A percentile compares a stretch with the other conserved stretches of the same genome.
phyloP scores from a whole-genome alignment of 2,797 vertebrate species.

The Cuniculus paca region DNA sequence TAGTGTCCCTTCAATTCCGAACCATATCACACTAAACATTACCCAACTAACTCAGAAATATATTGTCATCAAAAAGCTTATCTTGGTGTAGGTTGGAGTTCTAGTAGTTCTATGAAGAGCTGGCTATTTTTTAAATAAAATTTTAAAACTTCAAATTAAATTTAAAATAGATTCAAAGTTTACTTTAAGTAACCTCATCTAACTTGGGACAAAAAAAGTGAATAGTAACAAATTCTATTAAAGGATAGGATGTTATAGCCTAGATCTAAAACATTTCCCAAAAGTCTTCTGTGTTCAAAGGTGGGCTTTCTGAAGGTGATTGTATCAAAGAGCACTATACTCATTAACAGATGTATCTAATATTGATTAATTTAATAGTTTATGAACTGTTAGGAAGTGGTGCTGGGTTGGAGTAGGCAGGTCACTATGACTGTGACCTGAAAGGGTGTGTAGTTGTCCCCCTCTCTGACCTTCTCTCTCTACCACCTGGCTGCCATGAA shows the following conservation, averaged over 20 bases:
- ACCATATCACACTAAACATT: background rate
- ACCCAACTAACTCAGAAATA: background rate
- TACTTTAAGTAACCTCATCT: conserved; percentile 37
- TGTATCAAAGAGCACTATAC: background rate
- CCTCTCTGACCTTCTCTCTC: background rate
- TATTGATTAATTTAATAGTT: background rate
- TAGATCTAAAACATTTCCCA: background rate
- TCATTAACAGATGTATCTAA: background rate
- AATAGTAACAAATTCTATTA: conserved; percentile 16
- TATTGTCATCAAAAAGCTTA: conserved; percentile 32
- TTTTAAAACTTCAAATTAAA: background rate
- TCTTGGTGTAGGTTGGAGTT: background rate
- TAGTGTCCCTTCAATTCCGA: background rate
- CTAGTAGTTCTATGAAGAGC: conserved; percentile 36
- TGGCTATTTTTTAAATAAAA: background rate
- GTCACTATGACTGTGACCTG: background rate
- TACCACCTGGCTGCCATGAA: background rate
- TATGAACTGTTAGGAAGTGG: background rate
- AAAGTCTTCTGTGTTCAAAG: background rate
- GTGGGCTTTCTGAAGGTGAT: background rate
- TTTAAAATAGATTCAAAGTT: conserved; percentile 44
- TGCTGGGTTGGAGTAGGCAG: background rate
- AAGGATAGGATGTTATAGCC: background rate
- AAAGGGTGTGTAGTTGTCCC: background rate
- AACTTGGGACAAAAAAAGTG: conserved; percentile 59